Evolutionary conservation across 2,888 invertebrate genomes (phyloP).

Genomic region (Synergus gifuensis): DNA sequence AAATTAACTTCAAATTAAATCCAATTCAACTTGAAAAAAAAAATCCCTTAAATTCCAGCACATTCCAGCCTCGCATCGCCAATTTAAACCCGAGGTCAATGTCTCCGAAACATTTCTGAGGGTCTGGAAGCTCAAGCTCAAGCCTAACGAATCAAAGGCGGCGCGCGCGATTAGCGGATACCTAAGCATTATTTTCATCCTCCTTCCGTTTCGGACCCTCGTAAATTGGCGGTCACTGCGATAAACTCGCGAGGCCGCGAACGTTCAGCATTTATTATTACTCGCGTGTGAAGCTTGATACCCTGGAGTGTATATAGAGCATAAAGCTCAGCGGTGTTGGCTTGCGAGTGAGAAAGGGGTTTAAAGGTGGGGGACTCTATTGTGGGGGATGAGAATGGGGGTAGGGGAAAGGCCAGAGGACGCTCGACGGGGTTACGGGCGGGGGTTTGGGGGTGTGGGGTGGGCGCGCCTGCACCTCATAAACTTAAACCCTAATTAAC

Average conservation of each 20-base stretch:
- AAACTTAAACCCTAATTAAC: slow-evolving; percentile 78
- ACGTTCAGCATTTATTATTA: slow-evolving; percentile 69
- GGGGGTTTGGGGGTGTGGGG: slow-evolving; percentile 60
- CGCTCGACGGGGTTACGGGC: slow-evolving; percentile 44
- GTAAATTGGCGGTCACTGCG: slow-evolving; percentile 62
- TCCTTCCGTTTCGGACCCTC: slow-evolving; percentile 39
- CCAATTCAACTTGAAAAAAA: background rate
- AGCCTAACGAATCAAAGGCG: slow-evolving; percentile 37
- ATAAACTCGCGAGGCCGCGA: slow-evolving; percentile 64
- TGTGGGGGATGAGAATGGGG: slow-evolving; percentile 49
- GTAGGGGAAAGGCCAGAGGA: slow-evolving; percentile 52
- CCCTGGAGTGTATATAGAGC: slow-evolving; percentile 46
- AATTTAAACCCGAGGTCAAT: slow-evolving; percentile 39
- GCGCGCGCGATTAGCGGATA: slow-evolving; percentile 33
- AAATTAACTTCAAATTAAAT: slow-evolving; percentile 22
- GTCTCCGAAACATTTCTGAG: slow-evolving; percentile 2
- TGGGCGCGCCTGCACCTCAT: slow-evolving; percentile 78
- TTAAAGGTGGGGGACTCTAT: slow-evolving; percentile 47
- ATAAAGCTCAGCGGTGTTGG: slow-evolving; percentile 59
- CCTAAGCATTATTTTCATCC: slow-evolving; percentile 43
- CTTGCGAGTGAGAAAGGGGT: slow-evolving; percentile 62
- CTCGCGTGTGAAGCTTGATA: slow-evolving; percentile 71
- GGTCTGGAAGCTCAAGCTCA: background rate
- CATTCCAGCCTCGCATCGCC: slow-evolving; percentile 1
- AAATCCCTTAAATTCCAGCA: slow-evolving; percentile 17